A percentile compares a stretch with the other conserved stretches of the same genome.
Evolutionary conservation across 30 jellyfish, hydroid and myxozoan genomes (phyloP).

Genomic region (Rhopilema esculentum): DNA sequence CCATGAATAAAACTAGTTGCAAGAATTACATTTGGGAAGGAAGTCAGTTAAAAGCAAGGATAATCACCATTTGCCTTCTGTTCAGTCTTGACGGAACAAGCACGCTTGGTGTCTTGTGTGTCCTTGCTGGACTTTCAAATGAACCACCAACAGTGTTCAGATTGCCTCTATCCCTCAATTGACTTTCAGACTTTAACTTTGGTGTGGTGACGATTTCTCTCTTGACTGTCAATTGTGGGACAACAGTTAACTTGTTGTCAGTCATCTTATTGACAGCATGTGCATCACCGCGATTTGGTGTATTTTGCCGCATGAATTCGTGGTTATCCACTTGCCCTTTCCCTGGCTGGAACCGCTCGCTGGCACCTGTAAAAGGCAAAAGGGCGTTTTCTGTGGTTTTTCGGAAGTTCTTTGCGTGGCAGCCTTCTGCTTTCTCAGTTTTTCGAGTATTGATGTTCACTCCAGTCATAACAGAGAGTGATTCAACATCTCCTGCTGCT

Average conservation of each 20-base stretch:
- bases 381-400: not conserved
- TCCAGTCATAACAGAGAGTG: too few relatives aligned
- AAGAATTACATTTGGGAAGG: not conserved
- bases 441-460: too few relatives aligned
- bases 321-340: not conserved
- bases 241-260: not conserved
- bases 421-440: too few relatives aligned
- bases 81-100: slow-evolving; percentile 68
- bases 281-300: not conserved
- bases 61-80: slow-evolving; percentile 74
- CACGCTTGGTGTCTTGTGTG: slow-evolving; percentile 9
- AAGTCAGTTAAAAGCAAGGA: not conserved
- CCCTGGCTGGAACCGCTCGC: not conserved
- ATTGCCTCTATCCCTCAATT: not conserved
- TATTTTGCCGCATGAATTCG: not conserved
- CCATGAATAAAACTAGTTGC: too few relatives aligned
- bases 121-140: not conserved
- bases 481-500: too few relatives aligned
- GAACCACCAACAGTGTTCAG: not conserved
- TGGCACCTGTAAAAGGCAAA: not conserved
- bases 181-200: slow-evolving; percentile 2
- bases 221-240: not conserved
- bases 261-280: not conserved
- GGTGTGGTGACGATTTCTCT: slow-evolving; percentile 44
- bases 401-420: not conserved